Percentiles rank a stretch among this genome's conserved stretches.
Evolutionary conservation across 2,797 vertebrate genomes (phyloP).

Genomic region (Oreochromis mossambicus): DNA sequence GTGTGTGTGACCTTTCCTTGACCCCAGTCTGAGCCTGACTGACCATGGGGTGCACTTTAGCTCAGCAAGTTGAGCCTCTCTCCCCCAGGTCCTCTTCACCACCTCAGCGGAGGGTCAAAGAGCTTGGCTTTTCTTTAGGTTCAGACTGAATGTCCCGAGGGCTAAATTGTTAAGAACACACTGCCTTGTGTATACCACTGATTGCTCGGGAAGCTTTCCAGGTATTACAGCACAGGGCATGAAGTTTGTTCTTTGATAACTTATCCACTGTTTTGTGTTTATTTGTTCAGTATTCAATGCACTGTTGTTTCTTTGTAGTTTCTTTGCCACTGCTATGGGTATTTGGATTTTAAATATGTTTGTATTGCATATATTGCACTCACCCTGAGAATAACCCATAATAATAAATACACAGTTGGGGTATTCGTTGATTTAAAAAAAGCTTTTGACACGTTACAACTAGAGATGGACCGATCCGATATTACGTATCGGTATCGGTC

Average conservation of each 20-base stretch:
- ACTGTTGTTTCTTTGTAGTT: background rate
- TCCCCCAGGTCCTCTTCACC: slow-evolving; percentile 33
- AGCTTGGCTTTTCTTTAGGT: slow-evolving; percentile 30
- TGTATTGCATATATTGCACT: background rate
- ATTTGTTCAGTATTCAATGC: background rate
- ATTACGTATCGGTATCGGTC: no score
- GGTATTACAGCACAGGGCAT: background rate
- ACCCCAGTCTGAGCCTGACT: slow-evolving; percentile 15
- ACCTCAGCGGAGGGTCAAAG: slow-evolving; percentile 22
- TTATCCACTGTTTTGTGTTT: background rate
- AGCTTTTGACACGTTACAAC: no score
- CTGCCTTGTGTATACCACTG: background rate
- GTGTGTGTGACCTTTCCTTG: slow-evolving; percentile 25
- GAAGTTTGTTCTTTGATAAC: background rate
- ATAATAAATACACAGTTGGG: no score
- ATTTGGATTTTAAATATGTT: background rate
- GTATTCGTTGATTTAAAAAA: no score
- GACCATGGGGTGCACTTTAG: slow-evolving; percentile 4
- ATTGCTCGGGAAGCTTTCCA: background rate
- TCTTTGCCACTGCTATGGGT: background rate
- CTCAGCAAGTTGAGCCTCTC: slow-evolving; percentile 10
- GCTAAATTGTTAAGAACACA: slow-evolving; percentile 10
- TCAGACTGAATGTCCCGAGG: slow-evolving; percentile 2
- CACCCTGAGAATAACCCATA: background rate
- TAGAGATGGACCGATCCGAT: no score